Evolutionary conservation across 2,797 vertebrate genomes (phyloP).

Genomic region (Pampus argenteus): DNA sequence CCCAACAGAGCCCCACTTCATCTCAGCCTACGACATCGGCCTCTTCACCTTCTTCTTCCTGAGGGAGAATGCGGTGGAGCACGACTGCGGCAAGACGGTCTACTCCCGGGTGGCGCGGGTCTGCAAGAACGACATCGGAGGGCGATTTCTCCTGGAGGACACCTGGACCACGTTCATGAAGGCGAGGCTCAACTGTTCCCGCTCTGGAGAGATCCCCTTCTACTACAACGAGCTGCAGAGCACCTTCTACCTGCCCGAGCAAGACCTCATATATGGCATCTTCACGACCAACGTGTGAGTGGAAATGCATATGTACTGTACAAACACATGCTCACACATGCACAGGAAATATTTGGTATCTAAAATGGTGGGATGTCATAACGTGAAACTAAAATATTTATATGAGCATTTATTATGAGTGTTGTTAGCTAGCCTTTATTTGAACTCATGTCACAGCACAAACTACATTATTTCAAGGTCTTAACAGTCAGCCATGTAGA

Average conservation of each 20-base stretch:
- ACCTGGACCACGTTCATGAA: slow-evolving; percentile 99
- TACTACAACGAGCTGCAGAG: slow-evolving; percentile 98
- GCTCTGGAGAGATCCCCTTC: slow-evolving; percentile 96
- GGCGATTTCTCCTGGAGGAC: slow-evolving; percentile 96
- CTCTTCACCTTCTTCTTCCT: slow-evolving; percentile 98
- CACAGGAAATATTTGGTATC: background rate
- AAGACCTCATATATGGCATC: slow-evolving; percentile 97
- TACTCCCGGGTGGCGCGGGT: slow-evolving; percentile 96
- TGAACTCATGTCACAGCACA: background rate
- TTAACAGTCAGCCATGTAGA: background rate
- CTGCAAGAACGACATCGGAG: slow-evolving; percentile 97
- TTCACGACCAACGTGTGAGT: slow-evolving; percentile 99
- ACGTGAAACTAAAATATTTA: too few species aligned
- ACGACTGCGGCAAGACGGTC: slow-evolving; percentile 96
- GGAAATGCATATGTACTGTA: background rate
- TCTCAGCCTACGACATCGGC: slow-evolving; percentile 96
- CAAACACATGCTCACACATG: background rate
- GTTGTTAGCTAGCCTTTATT: background rate
- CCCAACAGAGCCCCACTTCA: slow-evolving; percentile 94
- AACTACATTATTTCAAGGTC: background rate
- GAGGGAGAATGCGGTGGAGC: slow-evolving; percentile 95
- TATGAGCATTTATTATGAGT: too few species aligned
- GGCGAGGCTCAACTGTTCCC: slow-evolving; percentile 96
- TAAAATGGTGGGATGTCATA: too few species aligned
- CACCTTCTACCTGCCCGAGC: slow-evolving; percentile 96